phyloP scores from a whole-genome alignment of 2,113 vertebrate genomes.

The Candoia aspera region DNA sequence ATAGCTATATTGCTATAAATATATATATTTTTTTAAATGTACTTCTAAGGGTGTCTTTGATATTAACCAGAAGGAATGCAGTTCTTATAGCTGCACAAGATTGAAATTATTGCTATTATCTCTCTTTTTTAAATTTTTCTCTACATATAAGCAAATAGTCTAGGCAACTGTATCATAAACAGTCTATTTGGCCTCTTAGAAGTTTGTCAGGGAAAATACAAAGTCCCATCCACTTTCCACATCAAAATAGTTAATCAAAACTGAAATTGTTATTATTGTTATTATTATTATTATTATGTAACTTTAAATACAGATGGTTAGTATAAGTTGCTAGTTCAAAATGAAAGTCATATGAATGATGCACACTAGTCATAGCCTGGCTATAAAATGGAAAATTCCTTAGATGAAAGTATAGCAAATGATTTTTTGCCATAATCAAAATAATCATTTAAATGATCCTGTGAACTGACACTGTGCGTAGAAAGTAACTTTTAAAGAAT shows the following conservation, averaged over 20 bases:
- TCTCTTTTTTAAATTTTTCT: neutral
- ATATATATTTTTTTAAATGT: neutral
- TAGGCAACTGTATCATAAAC: neutral
- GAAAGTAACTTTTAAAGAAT: neutral
- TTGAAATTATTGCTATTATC: neutral
- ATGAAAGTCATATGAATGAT: neutral
- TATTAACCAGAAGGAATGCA: neutral
- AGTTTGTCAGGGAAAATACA: neutral
- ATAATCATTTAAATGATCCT: neutral
- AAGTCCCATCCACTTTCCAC: neutral
- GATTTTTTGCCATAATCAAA: neutral
- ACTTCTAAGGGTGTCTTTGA: neutral
- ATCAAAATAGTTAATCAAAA: neutral
- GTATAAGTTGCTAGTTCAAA: neutral
- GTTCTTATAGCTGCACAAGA: neutral
- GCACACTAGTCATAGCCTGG: neutral
- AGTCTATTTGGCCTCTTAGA: neutral
- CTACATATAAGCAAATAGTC: neutral
- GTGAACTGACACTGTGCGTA: neutral
- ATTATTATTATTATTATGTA: neutral
- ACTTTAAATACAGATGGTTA: neutral
- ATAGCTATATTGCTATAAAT: neutral
- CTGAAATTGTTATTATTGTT: neutral
- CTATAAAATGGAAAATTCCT: neutral
- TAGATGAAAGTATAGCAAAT: neutral